Percentiles rank a stretch among this genome's conserved stretches.
Evolutionary conservation across 2,113 vertebrate genomes (phyloP).

Genomic region (Mobula birostris): DNA sequence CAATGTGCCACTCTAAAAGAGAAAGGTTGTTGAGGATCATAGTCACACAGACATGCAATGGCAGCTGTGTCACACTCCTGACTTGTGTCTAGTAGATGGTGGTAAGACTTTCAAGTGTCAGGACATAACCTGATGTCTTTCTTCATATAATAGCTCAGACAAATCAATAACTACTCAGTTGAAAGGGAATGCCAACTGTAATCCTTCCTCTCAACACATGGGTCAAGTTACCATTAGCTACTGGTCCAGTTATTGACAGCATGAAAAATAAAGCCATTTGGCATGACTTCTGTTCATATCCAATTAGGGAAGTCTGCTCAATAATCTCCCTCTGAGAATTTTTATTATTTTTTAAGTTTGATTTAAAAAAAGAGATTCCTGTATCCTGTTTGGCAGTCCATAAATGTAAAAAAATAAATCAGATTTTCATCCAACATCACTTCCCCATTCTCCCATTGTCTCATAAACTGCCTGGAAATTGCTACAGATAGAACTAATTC

Average conservation of each 20-base stretch:
- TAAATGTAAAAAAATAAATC: not conserved
- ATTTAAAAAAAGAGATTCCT: not conserved
- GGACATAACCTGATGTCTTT: too few relatives aligned
- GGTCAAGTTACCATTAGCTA: not conserved
- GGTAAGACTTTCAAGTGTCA: too few relatives aligned
- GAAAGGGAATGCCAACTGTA: not conserved
- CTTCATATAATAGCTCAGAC: not conserved
- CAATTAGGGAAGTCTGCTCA: not conserved
- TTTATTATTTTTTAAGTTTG: not conserved
- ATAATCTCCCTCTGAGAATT: not conserved
- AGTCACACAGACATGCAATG: too few relatives aligned
- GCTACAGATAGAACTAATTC: not conserved
- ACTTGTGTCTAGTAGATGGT: too few relatives aligned
- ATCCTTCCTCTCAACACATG: not conserved
- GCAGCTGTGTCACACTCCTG: too few relatives aligned
- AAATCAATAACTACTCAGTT: not conserved
- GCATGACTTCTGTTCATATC: not conserved
- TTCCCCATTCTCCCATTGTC: not conserved
- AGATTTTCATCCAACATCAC: slow-evolving; percentile 11
- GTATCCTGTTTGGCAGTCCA: not conserved
- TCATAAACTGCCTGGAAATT: not conserved
- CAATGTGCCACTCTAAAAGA: too few relatives aligned
- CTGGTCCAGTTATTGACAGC: not conserved
- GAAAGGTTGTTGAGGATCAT: too few relatives aligned
- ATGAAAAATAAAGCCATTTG: not conserved